Evolutionary conservation across 2,113 vertebrate genomes (phyloP).

Genomic region (Rana temporaria): DNA sequence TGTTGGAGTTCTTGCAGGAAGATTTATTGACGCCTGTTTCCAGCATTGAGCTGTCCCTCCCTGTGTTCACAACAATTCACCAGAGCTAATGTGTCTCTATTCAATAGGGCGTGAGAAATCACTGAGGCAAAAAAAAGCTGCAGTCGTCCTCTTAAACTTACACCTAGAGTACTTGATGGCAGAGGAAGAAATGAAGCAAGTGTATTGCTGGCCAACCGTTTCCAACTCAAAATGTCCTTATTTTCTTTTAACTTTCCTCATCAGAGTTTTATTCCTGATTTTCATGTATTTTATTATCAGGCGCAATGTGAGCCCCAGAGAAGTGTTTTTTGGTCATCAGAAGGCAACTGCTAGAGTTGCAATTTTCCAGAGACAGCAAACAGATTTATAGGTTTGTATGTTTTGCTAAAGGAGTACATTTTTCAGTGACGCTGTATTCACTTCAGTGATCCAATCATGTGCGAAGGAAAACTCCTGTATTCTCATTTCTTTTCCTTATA

Average conservation of each 20-base stretch:
- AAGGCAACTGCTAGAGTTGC: too few species aligned
- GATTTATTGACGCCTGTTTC: constrained; percentile 57
- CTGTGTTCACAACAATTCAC: constrained; percentile 61
- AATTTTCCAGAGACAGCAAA: too few species aligned
- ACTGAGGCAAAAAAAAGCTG: constrained; percentile 53
- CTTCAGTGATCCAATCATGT: too few species aligned
- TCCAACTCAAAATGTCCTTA: background rate
- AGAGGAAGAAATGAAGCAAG: constrained; percentile 36
- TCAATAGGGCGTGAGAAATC: constrained; percentile 64
- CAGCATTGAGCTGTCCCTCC: constrained; percentile 52
- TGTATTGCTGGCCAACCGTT: background rate
- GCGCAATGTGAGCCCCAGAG: too few species aligned
- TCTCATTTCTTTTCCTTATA: too few species aligned
- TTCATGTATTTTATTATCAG: too few species aligned
- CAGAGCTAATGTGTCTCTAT: constrained; percentile 60
- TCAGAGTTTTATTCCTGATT: background rate
- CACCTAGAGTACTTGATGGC: constrained; percentile 37
- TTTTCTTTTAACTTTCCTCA: constrained; percentile 4
- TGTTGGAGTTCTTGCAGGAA: constrained; percentile 61
- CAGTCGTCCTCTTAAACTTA: constrained; percentile 47
- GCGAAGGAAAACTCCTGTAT: too few species aligned
- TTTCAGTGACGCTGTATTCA: too few species aligned
- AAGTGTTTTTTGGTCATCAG: too few species aligned
- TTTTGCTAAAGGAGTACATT: too few species aligned
- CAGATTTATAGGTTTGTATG: too few species aligned